Conservation (phyloP, 2,888 invertebrate species). For the Hipparchia sbordonii region DNA sequence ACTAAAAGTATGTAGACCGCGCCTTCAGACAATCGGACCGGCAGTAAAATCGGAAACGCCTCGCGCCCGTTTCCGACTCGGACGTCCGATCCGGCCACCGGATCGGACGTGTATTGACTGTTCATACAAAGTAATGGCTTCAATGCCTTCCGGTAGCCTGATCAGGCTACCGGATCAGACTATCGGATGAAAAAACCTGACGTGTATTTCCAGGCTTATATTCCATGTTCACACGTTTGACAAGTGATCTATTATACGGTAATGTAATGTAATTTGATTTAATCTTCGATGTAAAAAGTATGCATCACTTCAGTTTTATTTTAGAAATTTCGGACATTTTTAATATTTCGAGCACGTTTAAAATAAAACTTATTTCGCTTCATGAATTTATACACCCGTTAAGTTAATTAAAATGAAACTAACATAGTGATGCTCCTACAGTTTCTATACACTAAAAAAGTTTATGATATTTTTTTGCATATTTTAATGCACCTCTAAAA, state of each 20-base stretch:
- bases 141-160: no score
- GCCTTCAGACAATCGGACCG: no score
- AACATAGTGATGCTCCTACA: background rate
- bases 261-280: background rate
- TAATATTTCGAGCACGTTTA: background rate
- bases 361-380: background rate
- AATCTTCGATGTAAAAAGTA: background rate
- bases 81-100: no score
- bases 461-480: background rate
- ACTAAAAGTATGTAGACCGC: no score
- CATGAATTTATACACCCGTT: background rate
- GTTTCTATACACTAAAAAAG: background rate
- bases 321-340: background rate
- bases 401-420: background rate
- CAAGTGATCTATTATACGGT: conserved; percentile 1
- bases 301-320: background rate
- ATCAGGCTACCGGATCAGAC: no score
- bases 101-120: no score
- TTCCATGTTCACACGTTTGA: conserved; percentile 1
- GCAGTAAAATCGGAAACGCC: no score
- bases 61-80: no score
- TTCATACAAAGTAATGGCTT: no score
- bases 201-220: no score
- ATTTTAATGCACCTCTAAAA: background rate
- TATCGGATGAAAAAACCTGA: no score